Base-by-base conservation (phyloP, 2,113 vertebrate species). In the Clupea harengus region DNA sequence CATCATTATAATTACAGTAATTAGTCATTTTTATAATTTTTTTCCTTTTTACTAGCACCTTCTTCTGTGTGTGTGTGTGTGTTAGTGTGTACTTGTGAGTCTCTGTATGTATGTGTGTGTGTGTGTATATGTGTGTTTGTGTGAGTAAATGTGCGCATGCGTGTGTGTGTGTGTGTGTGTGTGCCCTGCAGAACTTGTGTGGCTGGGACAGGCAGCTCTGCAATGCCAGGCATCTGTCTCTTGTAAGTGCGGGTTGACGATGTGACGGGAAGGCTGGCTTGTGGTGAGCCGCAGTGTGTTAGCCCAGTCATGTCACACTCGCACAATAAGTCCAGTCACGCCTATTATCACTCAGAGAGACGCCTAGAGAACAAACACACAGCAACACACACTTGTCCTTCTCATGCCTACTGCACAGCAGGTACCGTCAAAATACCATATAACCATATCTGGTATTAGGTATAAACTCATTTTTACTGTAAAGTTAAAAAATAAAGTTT, bases 251-350 rank as follows among this genome's bases (percentile, higher is more conserved):
- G n/a, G 8, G 22, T 28, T 11, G 64, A 67, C n/a, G 64, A 3
- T 11, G 10, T 67, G 64, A 25, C 64, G 7, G 7, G 64, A 67
- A 67, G 64, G n/a, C 64, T 25, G 64, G 22, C n/a, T 67, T 67
- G 64, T 67, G 64, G 64, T 67, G n/a, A 67, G 64, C 64, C 81
- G 32, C 46, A 52, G 45, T 64, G 67, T 49, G 75, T 82, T 85
- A 75, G 81, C 50, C 13, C 57, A 82, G 50, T 50, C 81, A 83
- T 83, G 67, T 85, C 81, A 64, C 60, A 81, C 28, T 64, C n/a
- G 22, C 9, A 10, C 45, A 81, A 81, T 17, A 64, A n/a, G 60
- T 9, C 60, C 60, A 25, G 83, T 25, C 50, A 32, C 46, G 67
- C 81, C 82, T 81, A 49, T 50, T 85, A 83, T 46, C 72, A 45